Conservation (phyloP, 2,113 vertebrate genomes). For the Onychostruthus taczanowskii region DNA sequence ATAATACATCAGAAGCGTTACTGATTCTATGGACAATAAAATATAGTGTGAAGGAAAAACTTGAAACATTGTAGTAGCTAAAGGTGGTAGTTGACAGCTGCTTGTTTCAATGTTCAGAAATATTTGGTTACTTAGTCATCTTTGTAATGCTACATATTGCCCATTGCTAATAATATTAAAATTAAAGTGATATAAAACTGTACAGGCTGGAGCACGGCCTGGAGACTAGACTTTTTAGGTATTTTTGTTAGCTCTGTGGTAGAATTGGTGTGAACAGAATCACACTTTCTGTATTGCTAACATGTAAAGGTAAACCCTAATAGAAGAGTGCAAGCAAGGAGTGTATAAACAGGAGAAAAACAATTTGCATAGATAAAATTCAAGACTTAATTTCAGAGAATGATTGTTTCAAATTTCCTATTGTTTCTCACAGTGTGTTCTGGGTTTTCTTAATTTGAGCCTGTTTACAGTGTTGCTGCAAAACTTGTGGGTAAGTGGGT, state of each 20-base stretch:
- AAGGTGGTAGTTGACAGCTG: background rate
- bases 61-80: background rate
- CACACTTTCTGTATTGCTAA: background rate
- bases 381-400: background rate
- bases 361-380: background rate
- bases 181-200: background rate
- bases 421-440: background rate
- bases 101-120: background rate
- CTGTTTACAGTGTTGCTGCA: background rate
- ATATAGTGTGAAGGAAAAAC: background rate
- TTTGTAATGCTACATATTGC: background rate
- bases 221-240: background rate
- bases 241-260: background rate
- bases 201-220: background rate
- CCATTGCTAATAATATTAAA: background rate
- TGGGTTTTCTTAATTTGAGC: background rate
- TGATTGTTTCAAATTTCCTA: background rate
- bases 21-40: conserved; percentile 6
- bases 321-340: background rate
- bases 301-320: background rate
- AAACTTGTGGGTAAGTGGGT: background rate
- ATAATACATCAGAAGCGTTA: background rate
- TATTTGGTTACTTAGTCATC: background rate
- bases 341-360: background rate
- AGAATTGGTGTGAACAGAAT: background rate